Base-by-base conservation (phyloP, 2,113 vertebrate genomes). In the Myrmecobius fasciatus region DNA sequence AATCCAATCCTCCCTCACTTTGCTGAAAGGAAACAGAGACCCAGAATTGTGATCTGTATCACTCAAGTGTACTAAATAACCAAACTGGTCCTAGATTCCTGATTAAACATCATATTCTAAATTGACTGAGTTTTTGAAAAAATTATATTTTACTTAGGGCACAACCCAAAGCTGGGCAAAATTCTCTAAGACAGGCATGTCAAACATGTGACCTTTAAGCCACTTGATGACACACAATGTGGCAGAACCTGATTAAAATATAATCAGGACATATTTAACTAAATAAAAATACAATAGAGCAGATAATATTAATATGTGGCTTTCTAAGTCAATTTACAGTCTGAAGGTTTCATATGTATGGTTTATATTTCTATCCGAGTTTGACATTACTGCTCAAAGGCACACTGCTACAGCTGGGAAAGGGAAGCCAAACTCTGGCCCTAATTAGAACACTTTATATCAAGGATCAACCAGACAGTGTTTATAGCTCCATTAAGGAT, bases 361-460 rank as follows among this genome's bases (percentile, higher is more conserved):
- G n/a, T 83, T 83, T 83, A 83, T 83, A 7, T 83, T 83, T 83
- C 36, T 67, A 36, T 67, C n/a, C 24, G 67, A 83, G 67, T 83
- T 83, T 83, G 67, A 83, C 20, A 83, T 20, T 20, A 43, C 36
- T 24, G 67, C 17, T 83, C 67, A 24, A 83, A 83, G n/a, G n/a
- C n/a, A 83, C 89, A 51, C 22, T 51, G 1, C n/a, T 26, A 31
- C 47, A 51, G 56, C 52, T 54, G 54, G 67, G 53, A 93, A 95
- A 93, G 31, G 31, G 11, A 36, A 92, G 52, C 51, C 89, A 47
- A n/a, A 94, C 89, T 31, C 53, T 53, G 28, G 8, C 83, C 52
- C 52, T 93, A 94, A 93, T 94, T 90, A 95, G 90, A 97, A 91
- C 31, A 25, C 28, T 56, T 92, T 89, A 49, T 93, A 96, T 36